Evolutionary conservation across 2,888 invertebrate genomes (phyloP).

Genomic region (Chesias legatella): DNA sequence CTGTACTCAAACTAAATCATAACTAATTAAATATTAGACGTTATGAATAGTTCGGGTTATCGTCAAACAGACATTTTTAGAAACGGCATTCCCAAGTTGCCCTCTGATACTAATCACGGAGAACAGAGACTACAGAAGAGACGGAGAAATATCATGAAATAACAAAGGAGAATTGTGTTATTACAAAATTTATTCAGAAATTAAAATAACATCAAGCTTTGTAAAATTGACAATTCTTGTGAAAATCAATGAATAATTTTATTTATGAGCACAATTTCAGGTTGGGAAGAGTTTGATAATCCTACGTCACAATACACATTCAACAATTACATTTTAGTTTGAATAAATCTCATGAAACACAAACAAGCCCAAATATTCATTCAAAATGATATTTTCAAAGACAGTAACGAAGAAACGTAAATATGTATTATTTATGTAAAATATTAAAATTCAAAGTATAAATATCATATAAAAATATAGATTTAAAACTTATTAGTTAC

Average conservation of each 20-base stretch:
- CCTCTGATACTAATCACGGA: no score
- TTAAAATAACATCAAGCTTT: conserved; percentile 78
- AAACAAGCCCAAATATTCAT: conserved; percentile 26
- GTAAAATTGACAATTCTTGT: conserved; percentile 72
- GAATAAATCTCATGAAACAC: conserved; percentile 23
- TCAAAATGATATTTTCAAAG: conserved; percentile 25
- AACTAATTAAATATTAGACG: no score
- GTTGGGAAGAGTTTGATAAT: conserved; percentile 60
- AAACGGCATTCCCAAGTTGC: no score
- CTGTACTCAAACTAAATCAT: no score
- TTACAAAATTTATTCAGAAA: conserved; percentile 75
- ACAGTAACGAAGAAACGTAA: conserved; percentile 11
- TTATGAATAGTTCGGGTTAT: no score
- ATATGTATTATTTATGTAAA: conserved; percentile 11
- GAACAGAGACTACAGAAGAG: conserved; percentile 23
- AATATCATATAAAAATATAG: conserved; percentile 38
- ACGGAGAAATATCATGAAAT: conserved; percentile 1
- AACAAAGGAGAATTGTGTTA: conserved; percentile 22
- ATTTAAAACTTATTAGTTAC: conserved; percentile 46
- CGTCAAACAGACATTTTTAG: no score
- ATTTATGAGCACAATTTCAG: conserved; percentile 72
- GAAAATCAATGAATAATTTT: conserved; percentile 64
- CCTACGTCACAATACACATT: conserved; percentile 26
- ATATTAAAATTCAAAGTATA: conserved; percentile 20
- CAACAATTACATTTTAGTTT: conserved; percentile 18